Conservation (phyloP, 2,888 invertebrate genomes). For the Tipula vernalis region DNA sequence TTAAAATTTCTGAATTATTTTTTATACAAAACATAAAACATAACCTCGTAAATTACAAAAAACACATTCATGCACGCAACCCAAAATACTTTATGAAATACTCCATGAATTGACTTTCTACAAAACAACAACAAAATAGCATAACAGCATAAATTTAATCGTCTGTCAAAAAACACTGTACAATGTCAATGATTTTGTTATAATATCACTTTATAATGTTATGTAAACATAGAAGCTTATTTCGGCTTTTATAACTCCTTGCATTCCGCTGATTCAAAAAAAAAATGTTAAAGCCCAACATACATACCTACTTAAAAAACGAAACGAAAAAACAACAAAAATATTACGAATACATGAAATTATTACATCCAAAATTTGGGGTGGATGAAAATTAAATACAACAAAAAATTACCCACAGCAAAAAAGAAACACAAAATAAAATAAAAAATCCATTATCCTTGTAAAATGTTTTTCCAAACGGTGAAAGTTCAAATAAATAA, state of each 20-base stretch:
- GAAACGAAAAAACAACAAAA: no score
- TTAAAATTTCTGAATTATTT: not conserved
- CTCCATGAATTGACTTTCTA: not conserved
- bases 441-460: not conserved
- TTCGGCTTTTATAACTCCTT: not conserved
- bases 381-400: not conserved
- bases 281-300: not conserved
- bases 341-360: not conserved
- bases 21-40: not conserved
- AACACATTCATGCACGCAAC: not conserved
- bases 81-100: not conserved
- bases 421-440: not conserved
- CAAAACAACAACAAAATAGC: not conserved
- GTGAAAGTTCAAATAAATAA: not conserved
- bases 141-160: not conserved
- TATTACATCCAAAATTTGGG: not conserved
- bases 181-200: not conserved
- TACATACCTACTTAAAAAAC: no score
- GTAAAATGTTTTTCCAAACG: not conserved
- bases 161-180: not conserved
- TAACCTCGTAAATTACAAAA: not conserved
- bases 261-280: not conserved
- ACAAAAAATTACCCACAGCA: not conserved
- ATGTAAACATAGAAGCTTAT: not conserved
- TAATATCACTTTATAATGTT: not conserved